Conservation (phyloP, 2,888 invertebrate species). For the Caradrina clavipalpis region DNA sequence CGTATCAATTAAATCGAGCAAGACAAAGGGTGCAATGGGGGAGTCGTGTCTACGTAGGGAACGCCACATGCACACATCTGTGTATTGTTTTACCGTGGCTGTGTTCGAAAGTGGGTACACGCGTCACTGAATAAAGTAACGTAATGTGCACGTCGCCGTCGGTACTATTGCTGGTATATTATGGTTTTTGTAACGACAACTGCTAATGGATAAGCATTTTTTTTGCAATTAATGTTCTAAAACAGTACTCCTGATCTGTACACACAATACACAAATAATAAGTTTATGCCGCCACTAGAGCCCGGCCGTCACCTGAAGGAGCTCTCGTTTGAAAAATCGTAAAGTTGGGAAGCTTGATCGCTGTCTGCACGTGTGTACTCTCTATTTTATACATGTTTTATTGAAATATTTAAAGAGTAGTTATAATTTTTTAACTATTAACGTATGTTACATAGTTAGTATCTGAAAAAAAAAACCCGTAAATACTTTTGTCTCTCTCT, state of each 20-base stretch:
- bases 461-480: too few relatives aligned
- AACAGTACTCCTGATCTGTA: too few relatives aligned
- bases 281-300: not conserved
- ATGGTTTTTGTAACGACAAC: not conserved
- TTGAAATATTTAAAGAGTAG: not conserved
- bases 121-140: not conserved
- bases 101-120: not conserved
- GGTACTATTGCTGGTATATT: not conserved
- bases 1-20: constrained; percentile 1
- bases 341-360: not conserved
- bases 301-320: not conserved
- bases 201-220: not conserved
- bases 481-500: too few relatives aligned
- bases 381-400: not conserved
- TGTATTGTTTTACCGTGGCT: not conserved
- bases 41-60: not conserved
- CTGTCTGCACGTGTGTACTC: not conserved
- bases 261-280: not conserved
- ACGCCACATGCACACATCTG: not conserved
- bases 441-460: too few relatives aligned
- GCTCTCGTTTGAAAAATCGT: not conserved
- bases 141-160: too few relatives aligned
- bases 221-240: too few relatives aligned
- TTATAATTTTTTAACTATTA: too few relatives aligned
- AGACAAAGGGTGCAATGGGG: not conserved